A percentile compares a stretch with the other conserved stretches of the same genome.
These are phyloP conservation scores for Alosa alosa DNA, from an alignment of 2,113 vertebrate genomes.

Conservation along the genomic window DNA sequence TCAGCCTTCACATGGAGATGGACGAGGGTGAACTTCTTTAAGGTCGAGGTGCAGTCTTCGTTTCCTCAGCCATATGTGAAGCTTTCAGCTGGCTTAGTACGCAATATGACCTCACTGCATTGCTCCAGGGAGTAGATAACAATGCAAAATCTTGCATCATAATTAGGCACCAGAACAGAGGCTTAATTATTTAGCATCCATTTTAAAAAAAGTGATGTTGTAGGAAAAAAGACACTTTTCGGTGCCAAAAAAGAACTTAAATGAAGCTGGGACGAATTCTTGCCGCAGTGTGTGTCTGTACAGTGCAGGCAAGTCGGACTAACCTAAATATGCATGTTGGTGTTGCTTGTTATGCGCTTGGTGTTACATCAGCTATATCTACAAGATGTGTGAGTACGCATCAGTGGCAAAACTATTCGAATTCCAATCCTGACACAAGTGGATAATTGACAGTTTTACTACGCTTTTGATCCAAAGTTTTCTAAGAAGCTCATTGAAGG, in stretches of 20 bases:
- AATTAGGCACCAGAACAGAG: constrained; percentile 37
- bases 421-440: background rate
- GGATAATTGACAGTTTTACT: constrained; percentile 29
- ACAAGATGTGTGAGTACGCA: background rate
- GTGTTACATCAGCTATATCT: constrained; percentile 36
- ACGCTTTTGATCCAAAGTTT: constrained; percentile 25
- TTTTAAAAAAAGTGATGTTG: background rate
- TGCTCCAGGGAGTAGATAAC: constrained; percentile 25
- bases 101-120: constrained; percentile 9
- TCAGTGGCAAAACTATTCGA: background rate
- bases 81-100: constrained; percentile 3
- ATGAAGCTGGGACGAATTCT: background rate
- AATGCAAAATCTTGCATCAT: constrained; percentile 26
- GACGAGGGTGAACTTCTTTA: background rate
- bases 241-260: constrained; percentile 16
- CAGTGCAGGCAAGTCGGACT: background rate
- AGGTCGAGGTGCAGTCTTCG: background rate
- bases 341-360: constrained; percentile 16
- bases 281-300: background rate
- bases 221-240: background rate
- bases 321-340: constrained; percentile 18
- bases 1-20: background rate
- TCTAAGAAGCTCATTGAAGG: background rate
- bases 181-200: constrained; percentile 37
- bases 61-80: constrained; percentile 33